These are phyloP conservation scores for Zaprionus camerounensis DNA, from an alignment of 1,140 invertebrate species.

Conservation along the genomic window DNA sequence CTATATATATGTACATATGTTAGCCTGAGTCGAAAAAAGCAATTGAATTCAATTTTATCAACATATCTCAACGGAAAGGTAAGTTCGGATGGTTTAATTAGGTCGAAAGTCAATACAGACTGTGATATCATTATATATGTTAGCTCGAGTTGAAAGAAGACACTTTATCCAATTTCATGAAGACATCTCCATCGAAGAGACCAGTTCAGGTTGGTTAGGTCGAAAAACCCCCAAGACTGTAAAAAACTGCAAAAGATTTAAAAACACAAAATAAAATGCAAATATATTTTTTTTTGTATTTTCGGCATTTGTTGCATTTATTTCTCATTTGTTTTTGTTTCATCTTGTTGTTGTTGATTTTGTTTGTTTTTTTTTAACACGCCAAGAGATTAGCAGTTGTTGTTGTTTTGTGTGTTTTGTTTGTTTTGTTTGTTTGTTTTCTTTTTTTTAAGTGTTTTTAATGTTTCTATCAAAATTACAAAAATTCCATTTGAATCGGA, in stretches of 20 bases:
- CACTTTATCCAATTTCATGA: no score
- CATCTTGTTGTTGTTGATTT: slow-evolving; percentile 10
- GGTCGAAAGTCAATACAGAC: no score
- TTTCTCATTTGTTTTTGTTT: slow-evolving; percentile 55
- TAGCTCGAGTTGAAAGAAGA: no score
- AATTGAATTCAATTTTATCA: no score
- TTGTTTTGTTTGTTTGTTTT: slow-evolving; percentile 29
- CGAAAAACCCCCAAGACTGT: neutral
- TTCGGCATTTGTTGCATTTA: slow-evolving; percentile 68
- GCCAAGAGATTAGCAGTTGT: slow-evolving; percentile 27
- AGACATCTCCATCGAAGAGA: neutral
- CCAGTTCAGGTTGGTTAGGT: neutral
- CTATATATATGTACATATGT: no score
- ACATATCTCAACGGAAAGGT: no score
- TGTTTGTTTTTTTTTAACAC: slow-evolving; percentile 36
- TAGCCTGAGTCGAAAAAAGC: no score
- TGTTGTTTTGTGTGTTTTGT: slow-evolving; percentile 29
- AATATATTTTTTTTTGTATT: slow-evolving; percentile 36
- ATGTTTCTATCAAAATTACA: slow-evolving; percentile 82
- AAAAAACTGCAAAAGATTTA: neutral
- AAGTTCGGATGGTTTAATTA: no score
- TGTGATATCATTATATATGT: no score
- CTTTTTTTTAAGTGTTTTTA: slow-evolving; percentile 61
- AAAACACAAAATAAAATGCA: neutral
- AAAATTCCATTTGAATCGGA: slow-evolving; percentile 78